Base-by-base conservation (phyloP, 2,797 vertebrate species). In the Platalea minor region DNA sequence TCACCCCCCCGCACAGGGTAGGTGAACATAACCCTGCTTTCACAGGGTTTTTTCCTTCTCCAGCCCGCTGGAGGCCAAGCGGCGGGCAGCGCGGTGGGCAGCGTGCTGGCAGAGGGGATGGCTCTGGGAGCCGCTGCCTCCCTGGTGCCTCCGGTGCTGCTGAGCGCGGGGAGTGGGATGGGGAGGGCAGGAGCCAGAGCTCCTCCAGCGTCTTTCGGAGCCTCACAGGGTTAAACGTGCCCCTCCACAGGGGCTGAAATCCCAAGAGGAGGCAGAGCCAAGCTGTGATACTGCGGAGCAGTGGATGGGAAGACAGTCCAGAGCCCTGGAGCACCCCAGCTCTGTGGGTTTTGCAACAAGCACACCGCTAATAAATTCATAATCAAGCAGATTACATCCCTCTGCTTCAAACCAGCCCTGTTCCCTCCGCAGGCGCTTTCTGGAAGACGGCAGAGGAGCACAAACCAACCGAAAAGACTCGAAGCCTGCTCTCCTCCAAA, bases 81-180 rank as follows among this genome's bases (percentile, higher is more conserved):
- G 10, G 41, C 1, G 13, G 41, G 41, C 41, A 41, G 41, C 13
- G 13, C 41, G 14, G 41, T 9, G 0, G 23, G 61, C 67, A 69
- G 33, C 2, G 1, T 2, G 1, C 31, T 0, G 0, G n/a, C 41
- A 63, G 28, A 7, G 1, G 25, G 63, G 39, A 37, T 4, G 43
- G 74, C 43, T 57, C 31, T 10, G 77, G 59, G 77, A 74, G 51
- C 45, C 1, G 3, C 79, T 50, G 82, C 46, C 16, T 73, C 70
- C 64, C 33, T 21, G 21, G 31, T 68, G 25, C n/a, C 46, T 39
- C 39, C 7, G 3, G 17, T 33, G 64, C 41, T 19, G 10, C 35
- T 5, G 85, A 88, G 48, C 1, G 6, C 5, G 0, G 0, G 19
- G 17, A 63, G 48, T 0, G 0, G 31, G 41, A n/a, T 21, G 28